Conservation (phyloP, 37 sponge, comb jelly and placozoan species). For the Mnemiopsis leidyi region DNA sequence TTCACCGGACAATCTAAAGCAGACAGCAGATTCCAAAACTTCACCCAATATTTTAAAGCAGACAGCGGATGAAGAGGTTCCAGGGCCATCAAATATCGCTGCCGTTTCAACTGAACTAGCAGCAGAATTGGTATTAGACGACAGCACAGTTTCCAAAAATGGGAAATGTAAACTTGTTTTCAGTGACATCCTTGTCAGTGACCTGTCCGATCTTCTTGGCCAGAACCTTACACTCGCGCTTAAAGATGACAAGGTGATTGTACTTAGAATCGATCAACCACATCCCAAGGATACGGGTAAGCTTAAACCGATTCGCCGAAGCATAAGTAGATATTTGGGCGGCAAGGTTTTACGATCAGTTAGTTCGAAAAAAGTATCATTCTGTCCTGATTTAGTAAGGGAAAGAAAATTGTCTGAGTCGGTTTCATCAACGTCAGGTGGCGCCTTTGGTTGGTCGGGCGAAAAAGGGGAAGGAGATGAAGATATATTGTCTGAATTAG, state of each 20-base stretch:
- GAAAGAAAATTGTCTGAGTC: neutral
- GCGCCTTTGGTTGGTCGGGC: no score
- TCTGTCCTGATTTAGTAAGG: neutral
- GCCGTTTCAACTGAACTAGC: neutral
- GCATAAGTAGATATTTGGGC: neutral
- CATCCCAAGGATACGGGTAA: neutral
- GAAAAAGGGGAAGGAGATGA: neutral
- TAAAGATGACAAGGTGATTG: neutral
- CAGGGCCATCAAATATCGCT: neutral
- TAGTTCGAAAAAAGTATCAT: neutral
- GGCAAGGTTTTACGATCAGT: neutral
- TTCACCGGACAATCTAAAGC: neutral
- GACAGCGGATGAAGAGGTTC: neutral
- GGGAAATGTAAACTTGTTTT: neutral
- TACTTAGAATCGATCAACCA: no score
- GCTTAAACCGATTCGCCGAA: neutral
- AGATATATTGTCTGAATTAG: neutral
- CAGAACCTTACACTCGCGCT: neutral
- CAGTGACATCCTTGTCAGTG: neutral
- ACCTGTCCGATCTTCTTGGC: neutral
- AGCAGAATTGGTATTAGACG: neutral
- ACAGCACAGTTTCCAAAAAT: neutral
- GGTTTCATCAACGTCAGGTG: neutral
- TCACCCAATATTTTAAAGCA: neutral
- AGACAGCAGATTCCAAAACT: neutral